phyloP scores from a whole-genome alignment of 2,888 invertebrate species.

The Liopterus haemorrhoidalis region DNA sequence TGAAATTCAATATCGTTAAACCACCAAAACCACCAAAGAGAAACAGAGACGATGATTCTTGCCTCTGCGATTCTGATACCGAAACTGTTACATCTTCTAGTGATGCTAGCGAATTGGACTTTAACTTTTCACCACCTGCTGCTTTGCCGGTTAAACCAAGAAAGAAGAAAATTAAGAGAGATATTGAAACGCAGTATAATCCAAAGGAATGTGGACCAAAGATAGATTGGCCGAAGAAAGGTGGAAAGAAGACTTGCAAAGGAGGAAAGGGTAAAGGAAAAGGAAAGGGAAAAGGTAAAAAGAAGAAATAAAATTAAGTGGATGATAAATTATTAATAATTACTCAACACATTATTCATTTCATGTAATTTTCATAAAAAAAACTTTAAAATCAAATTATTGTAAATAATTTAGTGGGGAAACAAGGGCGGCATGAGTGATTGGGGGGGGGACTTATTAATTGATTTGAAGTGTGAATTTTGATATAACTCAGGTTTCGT shows the following conservation, averaged over 20 bases:
- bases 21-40: background rate
- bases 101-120: slow-evolving; percentile 61
- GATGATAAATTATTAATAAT: slow-evolving; percentile 17
- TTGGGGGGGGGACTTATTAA: no score
- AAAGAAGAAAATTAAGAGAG: slow-evolving; percentile 8
- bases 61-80: slow-evolving; percentile 50
- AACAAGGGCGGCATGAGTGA: no score
- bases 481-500: no score
- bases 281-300: slow-evolving; percentile 21
- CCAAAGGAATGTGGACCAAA: slow-evolving; percentile 2
- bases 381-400: no score
- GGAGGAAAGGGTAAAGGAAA: slow-evolving; percentile 24
- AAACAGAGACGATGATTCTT: slow-evolving; percentile 2
- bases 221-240: slow-evolving; percentile 17
- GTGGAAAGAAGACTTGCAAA: slow-evolving; percentile 17
- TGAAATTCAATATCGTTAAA: slow-evolving; percentile 17
- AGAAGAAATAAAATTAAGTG: slow-evolving; percentile 23
- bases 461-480: no score
- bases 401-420: no score
- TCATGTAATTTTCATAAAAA: no score
- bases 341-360: no score
- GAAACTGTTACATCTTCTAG: slow-evolving; percentile 43
- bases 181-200: slow-evolving; percentile 13
- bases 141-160: slow-evolving; percentile 50
- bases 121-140: slow-evolving; percentile 66